Percentiles rank a stretch among this genome's conserved stretches.
Evolutionary conservation across 2,888 invertebrate species (phyloP).

Genomic region (Epinotia brunnichana): DNA sequence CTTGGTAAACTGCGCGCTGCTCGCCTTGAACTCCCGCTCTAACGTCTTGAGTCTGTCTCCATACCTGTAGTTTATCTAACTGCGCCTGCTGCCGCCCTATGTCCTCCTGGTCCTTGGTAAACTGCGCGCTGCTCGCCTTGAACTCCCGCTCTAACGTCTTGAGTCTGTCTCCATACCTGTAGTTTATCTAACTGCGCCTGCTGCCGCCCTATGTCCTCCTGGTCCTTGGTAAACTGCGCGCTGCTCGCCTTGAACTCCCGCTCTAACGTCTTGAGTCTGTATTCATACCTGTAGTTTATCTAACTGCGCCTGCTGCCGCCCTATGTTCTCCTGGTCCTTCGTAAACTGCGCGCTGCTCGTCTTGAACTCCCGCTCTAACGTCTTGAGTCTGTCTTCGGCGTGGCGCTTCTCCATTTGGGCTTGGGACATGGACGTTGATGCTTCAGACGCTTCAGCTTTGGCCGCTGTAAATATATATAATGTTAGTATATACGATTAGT

Average conservation of each 20-base stretch:
- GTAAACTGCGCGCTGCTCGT: slow-evolving; percentile 87
- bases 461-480: slow-evolving; percentile 85
- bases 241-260: slow-evolving; percentile 87
- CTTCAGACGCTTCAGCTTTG: slow-evolving; percentile 89
- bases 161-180: slow-evolving; percentile 78
- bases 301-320: slow-evolving; percentile 57
- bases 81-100: slow-evolving; percentile 69
- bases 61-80: slow-evolving; percentile 57
- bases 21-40: slow-evolving; percentile 86
- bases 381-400: slow-evolving; percentile 84
- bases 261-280: slow-evolving; percentile 86
- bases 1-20: slow-evolving; percentile 86
- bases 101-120: slow-evolving; percentile 85
- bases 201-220: slow-evolving; percentile 76
- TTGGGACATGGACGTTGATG: slow-evolving; percentile 90
- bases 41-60: slow-evolving; percentile 67
- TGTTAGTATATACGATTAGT: background rate
- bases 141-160: slow-evolving; percentile 87
- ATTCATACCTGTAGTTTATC: slow-evolving; percentile 82
- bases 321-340: slow-evolving; percentile 85
- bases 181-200: slow-evolving; percentile 62
- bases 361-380: slow-evolving; percentile 87
- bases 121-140: slow-evolving; percentile 86
- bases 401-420: slow-evolving; percentile 89
- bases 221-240: slow-evolving; percentile 87